These are phyloP conservation scores for Gadus macrocephalus DNA, from an alignment of 2,113 vertebrate species.

Conservation along the genomic window DNA sequence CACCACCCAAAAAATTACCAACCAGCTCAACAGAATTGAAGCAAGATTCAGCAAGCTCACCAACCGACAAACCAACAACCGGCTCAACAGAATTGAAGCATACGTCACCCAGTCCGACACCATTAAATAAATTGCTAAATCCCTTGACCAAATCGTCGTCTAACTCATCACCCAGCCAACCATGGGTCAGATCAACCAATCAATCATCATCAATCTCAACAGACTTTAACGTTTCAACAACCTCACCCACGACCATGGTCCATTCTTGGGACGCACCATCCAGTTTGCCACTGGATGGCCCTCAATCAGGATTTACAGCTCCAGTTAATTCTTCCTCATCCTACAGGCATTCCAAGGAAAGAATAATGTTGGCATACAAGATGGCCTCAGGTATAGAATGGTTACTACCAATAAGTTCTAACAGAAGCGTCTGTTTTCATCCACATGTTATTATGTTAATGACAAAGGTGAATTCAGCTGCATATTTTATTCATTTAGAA, in stretches of 20 bases:
- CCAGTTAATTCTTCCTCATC: conserved; percentile 30
- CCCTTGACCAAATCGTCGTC: background rate
- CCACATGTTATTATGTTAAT: no score
- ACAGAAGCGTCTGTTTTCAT: no score
- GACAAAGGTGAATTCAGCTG: no score
- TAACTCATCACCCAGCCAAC: background rate
- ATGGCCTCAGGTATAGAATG: conserved; percentile 49
- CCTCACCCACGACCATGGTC: background rate
- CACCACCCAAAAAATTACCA: background rate
- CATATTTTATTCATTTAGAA: no score
- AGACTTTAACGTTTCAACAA: background rate
- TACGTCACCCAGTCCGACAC: background rate
- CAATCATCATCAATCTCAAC: background rate
- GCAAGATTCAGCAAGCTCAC: no score
- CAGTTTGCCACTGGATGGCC: conserved; percentile 15
- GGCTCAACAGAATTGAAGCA: background rate
- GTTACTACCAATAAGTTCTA: no score
- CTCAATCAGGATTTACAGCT: conserved; percentile 4
- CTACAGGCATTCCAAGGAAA: conserved; percentile 51
- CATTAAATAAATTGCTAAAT: background rate
- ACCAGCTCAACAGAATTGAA: background rate
- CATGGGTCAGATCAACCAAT: background rate
- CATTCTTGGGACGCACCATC: background rate
- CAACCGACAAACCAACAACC: background rate
- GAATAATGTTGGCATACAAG: conserved; percentile 36